Conservation (phyloP, 2,797 vertebrate genomes). For the Acanthiza pusilla region DNA sequence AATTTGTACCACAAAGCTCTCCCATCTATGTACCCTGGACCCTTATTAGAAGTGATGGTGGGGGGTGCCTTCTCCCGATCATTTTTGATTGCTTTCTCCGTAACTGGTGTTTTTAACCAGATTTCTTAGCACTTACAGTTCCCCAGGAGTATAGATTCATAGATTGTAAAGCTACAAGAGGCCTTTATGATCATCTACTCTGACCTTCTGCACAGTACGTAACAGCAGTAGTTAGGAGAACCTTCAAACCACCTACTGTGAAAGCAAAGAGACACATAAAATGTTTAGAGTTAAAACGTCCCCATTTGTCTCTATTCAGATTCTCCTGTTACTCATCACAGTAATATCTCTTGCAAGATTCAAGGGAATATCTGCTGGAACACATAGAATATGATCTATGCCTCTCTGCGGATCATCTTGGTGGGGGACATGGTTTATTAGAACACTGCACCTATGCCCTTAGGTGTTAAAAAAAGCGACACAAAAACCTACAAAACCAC, state of each 20-base stretch:
- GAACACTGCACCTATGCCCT: neutral
- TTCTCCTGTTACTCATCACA: neutral
- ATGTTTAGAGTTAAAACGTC: neutral
- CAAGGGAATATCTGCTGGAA: neutral
- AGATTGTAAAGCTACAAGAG: constrained; percentile 13
- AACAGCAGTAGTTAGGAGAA: neutral
- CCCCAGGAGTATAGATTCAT: constrained; percentile 2
- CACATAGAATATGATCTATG: neutral
- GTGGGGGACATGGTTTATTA: neutral
- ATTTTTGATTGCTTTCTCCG: neutral
- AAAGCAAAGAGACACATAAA: neutral
- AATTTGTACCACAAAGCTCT: neutral
- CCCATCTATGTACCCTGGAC: neutral
- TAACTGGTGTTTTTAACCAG: neutral
- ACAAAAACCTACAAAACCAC: neutral
- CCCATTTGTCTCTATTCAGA: neutral
- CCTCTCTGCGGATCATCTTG: neutral
- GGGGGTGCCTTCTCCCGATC: neutral
- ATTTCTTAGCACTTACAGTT: neutral
- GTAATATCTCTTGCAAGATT: neutral
- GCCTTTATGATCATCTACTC: neutral
- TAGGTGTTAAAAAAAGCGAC: neutral
- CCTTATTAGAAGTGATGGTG: neutral
- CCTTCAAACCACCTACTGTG: neutral
- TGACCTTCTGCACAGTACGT: constrained; percentile 1